Evolutionary conservation across 1,140 invertebrate genomes (phyloP), one percentile per base, ranked within the genome.

Genomic region (Oncopeltus fasciatus): DNA sequence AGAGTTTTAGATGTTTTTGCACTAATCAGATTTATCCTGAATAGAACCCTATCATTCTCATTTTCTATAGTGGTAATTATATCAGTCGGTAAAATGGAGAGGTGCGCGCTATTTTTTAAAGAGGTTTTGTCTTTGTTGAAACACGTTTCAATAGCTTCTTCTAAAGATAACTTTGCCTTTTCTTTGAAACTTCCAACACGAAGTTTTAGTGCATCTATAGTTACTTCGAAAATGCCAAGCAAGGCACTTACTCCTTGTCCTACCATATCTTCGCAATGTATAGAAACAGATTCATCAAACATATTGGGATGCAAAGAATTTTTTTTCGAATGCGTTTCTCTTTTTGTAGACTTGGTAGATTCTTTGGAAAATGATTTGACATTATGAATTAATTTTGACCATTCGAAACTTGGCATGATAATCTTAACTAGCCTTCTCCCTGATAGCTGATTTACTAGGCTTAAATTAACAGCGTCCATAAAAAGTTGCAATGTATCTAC

Each of bases 41-140:
- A 66, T 21, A 68, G 68, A 2, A 74, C 69, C 64, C 81, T 70
- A 57, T 71, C 73, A 60, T 75, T 74, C 71, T 82, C 80, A 20
- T 75, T 78, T 58, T 75, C 72, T 11, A 78, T 64, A 11, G 73
- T 80, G n/a, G n/a, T n/a, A n/a, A 27, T 9, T 16, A 26, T 4
- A n/a, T 64, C 66, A 67, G 33, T 65, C 66, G 12, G 20, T n/a
- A n/a, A 62, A 49, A 1, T 8, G 5, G 5, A 8, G 31, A 8
- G 5, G 5, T 38, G 14, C 31, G 44, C 28, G 0, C 16, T 49
- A 16, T 60, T 31, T 1, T 20, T 20, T 2, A 49, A 2, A 20
- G 18, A 49, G 31, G 21, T 2, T 4, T 1, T 49, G 18, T 2
- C 3, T 49, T 24, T 49, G 9, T 38, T 38, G 5, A 5, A 8